These are phyloP conservation scores for Gordius sp. DNA, from an alignment of 2,888 invertebrate genomes.

Conservation along the genomic window DNA sequence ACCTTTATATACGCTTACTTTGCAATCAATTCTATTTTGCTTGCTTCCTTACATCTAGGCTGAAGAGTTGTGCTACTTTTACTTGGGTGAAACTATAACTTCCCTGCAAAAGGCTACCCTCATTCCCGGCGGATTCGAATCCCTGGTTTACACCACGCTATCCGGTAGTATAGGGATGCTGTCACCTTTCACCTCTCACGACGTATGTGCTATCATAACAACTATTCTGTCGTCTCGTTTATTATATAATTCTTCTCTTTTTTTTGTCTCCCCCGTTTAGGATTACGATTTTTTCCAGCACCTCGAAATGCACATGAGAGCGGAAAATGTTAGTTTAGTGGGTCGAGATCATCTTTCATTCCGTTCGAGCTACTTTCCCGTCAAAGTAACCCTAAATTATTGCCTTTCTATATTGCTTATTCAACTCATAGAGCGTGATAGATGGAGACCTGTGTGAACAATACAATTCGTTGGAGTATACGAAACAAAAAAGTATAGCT, in stretches of 20 bases:
- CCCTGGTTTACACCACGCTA: conserved; percentile 73
- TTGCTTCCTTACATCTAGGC: no score
- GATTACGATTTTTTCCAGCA: conserved; percentile 98
- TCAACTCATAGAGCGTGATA: conserved; percentile 53
- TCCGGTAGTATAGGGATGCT: conserved; percentile 72
- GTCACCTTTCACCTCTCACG: conserved; percentile 71
- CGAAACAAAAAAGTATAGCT: conserved; percentile 77
- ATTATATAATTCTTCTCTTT: conserved; percentile 5
- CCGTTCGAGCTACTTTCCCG: conserved; percentile 83
- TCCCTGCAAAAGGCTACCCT: conserved; percentile 67
- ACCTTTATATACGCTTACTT: conserved; percentile 12
- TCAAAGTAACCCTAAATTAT: conserved; percentile 41
- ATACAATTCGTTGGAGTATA: conserved; percentile 71
- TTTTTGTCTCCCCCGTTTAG: conserved; percentile 29
- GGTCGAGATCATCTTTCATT: conserved; percentile 88
- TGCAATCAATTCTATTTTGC: no score
- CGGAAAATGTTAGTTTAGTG: conserved; percentile 77
- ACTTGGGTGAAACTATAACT: conserved; percentile 77
- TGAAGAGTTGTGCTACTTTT: conserved; percentile 66
- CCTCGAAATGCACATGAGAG: conserved; percentile 95
- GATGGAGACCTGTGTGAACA: conserved; percentile 98
- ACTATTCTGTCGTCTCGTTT: background rate
- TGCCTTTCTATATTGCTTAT: background rate
- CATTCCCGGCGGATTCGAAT: conserved; percentile 87
- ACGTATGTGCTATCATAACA: conserved; percentile 22